Percentiles rank a stretch among this genome's conserved stretches.
Conservation (phyloP, 2,888 invertebrate species). For the Machimus atricapillus region DNA sequence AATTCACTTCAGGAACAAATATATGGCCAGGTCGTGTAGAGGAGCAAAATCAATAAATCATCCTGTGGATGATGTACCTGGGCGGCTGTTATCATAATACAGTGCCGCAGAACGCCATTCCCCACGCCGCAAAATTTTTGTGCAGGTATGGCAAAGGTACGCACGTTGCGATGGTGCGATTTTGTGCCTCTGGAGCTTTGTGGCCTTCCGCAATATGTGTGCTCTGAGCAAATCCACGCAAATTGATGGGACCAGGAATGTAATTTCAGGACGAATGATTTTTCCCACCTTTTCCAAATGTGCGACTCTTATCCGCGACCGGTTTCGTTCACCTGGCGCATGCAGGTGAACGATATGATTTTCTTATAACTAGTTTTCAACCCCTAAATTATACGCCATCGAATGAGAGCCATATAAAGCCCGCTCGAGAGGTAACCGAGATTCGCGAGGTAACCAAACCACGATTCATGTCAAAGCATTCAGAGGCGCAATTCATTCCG, state of each 20-base stretch:
- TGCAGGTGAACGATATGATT: not conserved
- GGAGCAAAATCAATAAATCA: constrained; percentile 5
- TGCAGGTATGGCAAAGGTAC: not conserved
- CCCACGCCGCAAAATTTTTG: not conserved
- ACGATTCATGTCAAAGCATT: not conserved
- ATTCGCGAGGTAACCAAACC: not conserved
- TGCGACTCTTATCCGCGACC: not conserved
- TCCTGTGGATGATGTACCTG: not conserved
- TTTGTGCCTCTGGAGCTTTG: not conserved
- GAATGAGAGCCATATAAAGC: not conserved
- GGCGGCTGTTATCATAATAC: constrained; percentile 3
- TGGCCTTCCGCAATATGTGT: not conserved
- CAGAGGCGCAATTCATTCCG: not conserved
- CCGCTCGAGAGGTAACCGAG: not conserved
- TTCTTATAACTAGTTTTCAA: not conserved
- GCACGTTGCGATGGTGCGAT: not conserved
- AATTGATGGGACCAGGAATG: not conserved
- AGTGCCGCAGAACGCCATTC: not conserved
- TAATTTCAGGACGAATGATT: not conserved
- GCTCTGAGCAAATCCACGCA: not conserved
- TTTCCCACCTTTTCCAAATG: not conserved
- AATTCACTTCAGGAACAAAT: not conserved
- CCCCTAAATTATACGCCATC: not conserved
- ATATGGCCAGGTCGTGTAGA: not conserved
- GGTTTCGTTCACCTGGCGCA: not conserved